phyloP scores from a whole-genome alignment of 2,888 invertebrate species.

The Galerucella pusilla region DNA sequence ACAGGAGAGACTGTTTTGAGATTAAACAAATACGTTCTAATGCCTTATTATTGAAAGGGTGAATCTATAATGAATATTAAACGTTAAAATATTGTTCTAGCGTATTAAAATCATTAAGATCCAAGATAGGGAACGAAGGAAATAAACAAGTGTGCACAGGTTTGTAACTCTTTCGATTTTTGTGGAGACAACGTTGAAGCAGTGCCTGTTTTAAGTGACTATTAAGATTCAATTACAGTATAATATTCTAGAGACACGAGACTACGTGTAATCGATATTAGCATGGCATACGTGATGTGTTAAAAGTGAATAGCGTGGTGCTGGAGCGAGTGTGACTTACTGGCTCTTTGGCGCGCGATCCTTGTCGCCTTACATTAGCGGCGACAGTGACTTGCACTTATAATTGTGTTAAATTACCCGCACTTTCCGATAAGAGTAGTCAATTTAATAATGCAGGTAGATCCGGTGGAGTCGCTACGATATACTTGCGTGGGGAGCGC shows the following conservation, averaged over 20 bases:
- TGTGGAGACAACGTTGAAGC: not conserved
- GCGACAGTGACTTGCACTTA: slow-evolving; percentile 53
- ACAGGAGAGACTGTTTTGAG: no score
- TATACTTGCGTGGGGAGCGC: slow-evolving; percentile 30
- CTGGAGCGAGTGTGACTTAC: slow-evolving; percentile 44
- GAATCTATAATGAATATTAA: not conserved
- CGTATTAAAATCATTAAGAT: not conserved
- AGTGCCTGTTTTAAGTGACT: slow-evolving; percentile 20
- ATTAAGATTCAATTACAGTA: slow-evolving; percentile 45
- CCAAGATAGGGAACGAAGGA: not conserved
- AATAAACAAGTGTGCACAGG: not conserved
- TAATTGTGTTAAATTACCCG: slow-evolving; percentile 59
- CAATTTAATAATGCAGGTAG: slow-evolving; percentile 54
- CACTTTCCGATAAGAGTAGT: slow-evolving; percentile 56
- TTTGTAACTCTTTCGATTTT: not conserved
- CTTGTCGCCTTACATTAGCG: slow-evolving; percentile 48
- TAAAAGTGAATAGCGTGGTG: slow-evolving; percentile 10
- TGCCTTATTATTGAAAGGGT: no score
- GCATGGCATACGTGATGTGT: slow-evolving; percentile 22
- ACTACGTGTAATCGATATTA: slow-evolving; percentile 49
- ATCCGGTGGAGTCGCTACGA: slow-evolving; percentile 35
- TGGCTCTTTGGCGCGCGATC: slow-evolving; percentile 39
- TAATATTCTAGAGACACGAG: slow-evolving; percentile 43
- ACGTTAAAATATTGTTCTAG: not conserved
- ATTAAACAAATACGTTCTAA: no score